A percentile compares a stretch with the other conserved stretches of the same genome.
These are phyloP conservation scores for Polia nebulosa DNA, from an alignment of 2,888 invertebrate genomes.

Conservation along the genomic window DNA sequence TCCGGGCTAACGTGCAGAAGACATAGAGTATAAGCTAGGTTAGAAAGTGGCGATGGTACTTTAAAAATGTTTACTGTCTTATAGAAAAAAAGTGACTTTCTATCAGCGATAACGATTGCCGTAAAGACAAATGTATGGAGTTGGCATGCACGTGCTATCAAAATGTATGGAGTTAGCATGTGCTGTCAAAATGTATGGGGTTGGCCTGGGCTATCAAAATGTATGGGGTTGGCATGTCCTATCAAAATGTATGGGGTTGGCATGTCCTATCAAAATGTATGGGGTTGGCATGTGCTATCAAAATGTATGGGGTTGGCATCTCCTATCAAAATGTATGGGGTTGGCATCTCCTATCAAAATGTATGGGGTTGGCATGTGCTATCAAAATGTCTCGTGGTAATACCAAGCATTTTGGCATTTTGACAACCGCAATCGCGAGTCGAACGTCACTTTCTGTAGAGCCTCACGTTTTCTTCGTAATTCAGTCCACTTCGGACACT, in stretches of 20 bases:
- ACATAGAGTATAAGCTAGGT: slow-evolving; percentile 30
- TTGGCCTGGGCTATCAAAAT: too few species aligned
- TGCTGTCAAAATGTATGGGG: background rate
- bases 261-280: too few species aligned
- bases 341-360: background rate
- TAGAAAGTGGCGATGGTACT: slow-evolving; percentile 20
- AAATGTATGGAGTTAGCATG: background rate
- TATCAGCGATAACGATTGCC: background rate
- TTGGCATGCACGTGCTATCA: background rate
- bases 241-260: background rate
- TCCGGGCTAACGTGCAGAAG: slow-evolving; percentile 76
- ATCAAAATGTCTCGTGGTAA: background rate
- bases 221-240: background rate
- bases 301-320: background rate
- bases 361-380: too few species aligned
- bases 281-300: background rate
- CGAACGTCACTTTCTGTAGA: background rate
- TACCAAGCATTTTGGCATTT: background rate
- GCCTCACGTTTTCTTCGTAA: background rate
- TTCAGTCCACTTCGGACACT: background rate
- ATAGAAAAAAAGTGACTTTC: background rate
- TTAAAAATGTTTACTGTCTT: background rate
- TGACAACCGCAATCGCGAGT: background rate
- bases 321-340: background rate
- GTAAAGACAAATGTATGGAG: background rate